These are phyloP conservation scores for Sebastes umbrosus DNA, from an alignment of 2,797 vertebrate genomes.

Conservation along the genomic window DNA sequence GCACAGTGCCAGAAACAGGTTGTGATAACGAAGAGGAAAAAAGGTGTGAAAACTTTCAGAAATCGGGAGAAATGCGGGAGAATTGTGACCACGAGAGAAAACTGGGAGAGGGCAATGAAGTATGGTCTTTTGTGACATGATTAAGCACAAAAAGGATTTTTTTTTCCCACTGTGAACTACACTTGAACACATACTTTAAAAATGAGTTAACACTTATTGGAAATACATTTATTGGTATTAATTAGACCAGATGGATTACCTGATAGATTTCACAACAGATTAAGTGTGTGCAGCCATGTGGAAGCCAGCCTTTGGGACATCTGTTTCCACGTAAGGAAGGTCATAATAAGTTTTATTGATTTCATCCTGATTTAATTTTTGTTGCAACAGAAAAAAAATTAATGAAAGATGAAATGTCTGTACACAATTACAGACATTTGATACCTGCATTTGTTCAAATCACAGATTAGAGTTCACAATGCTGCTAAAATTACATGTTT, in stretches of 20 bases:
- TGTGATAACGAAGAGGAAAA: too few relatives aligned
- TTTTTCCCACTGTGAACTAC: neutral
- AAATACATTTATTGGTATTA: neutral
- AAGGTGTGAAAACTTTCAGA: too few relatives aligned
- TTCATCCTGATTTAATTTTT: slow-evolving; percentile 16
- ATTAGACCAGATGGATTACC: slow-evolving; percentile 20
- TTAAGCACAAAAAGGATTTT: too few relatives aligned
- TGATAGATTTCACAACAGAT: slow-evolving; percentile 24
- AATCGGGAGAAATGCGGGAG: too few relatives aligned
- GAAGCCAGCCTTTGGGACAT: slow-evolving; percentile 26
- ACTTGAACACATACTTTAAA: neutral
- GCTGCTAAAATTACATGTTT: neutral
- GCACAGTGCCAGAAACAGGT: too few relatives aligned
- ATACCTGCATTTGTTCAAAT: neutral
- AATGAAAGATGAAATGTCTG: neutral
- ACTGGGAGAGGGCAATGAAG: too few relatives aligned
- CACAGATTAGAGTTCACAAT: neutral
- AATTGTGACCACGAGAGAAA: too few relatives aligned
- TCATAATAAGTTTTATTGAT: slow-evolving; percentile 34
- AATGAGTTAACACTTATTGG: neutral
- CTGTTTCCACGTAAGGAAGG: slow-evolving; percentile 26
- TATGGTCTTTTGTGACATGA: too few relatives aligned
- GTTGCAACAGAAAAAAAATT: neutral
- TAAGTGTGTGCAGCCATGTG: slow-evolving; percentile 30
- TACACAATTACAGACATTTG: neutral